Percentiles rank a stretch among this genome's conserved stretches.
phyloP scores from a whole-genome alignment of 2,888 invertebrate genomes.

The Melieria crassipennis region DNA sequence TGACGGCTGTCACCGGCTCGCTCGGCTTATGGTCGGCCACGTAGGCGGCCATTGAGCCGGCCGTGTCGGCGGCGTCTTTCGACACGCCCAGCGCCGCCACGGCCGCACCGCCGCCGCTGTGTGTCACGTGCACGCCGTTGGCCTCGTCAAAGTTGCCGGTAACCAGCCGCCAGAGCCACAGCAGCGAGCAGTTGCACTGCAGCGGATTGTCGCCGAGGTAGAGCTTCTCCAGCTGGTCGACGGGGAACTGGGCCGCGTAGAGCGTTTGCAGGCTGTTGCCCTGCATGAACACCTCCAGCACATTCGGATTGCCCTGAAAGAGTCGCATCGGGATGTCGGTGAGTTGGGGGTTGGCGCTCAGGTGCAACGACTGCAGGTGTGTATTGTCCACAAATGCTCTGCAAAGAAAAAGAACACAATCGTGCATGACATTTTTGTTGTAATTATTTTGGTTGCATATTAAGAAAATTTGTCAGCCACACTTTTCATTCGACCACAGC shows the following conservation, averaged over 20 bases:
- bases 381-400: conserved; percentile 88
- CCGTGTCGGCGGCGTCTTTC: conserved; percentile 41
- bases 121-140: conserved; percentile 31
- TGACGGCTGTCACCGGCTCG: conserved; percentile 28
- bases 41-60: conserved; percentile 53
- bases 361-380: conserved; percentile 79
- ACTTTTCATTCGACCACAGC: too few species aligned
- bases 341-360: conserved; percentile 81
- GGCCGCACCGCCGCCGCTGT: conserved; percentile 49
- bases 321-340: conserved; percentile 80
- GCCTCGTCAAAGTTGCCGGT: conserved; percentile 62
- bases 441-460: too few species aligned
- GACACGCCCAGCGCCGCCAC: conserved; percentile 56
- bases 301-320: conserved; percentile 84
- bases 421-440: too few species aligned
- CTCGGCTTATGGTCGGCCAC: conserved; percentile 50
- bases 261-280: conserved; percentile 80
- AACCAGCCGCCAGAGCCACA: conserved; percentile 84
- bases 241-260: conserved; percentile 83
- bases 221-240: conserved; percentile 79
- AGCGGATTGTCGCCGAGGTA: conserved; percentile 85
- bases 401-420: conserved; percentile 34
- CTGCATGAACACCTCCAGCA: conserved; percentile 79
- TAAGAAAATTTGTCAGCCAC: too few species aligned
- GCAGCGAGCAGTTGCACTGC: conserved; percentile 85